Percentiles rank a stretch among this genome's conserved stretches.
Evolutionary conservation across 2,113 vertebrate species (phyloP).

Genomic region (Grammomys surdaster): DNA sequence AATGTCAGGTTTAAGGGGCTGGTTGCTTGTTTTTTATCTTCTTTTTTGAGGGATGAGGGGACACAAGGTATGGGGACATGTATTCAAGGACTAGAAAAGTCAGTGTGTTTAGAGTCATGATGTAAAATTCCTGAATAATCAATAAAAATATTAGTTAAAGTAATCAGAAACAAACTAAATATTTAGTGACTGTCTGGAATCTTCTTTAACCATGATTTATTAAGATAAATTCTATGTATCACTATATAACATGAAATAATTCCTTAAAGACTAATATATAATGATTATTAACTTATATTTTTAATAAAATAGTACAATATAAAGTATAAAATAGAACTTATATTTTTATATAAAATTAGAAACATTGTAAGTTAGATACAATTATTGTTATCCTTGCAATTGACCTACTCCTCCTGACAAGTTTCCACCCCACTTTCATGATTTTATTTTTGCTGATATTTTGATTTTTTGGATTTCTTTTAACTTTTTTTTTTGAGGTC

Average conservation of each 20-base stretch:
- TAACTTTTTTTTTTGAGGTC: background rate
- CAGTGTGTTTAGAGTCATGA: too few relatives aligned
- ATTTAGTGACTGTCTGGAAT: background rate
- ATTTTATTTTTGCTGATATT: background rate
- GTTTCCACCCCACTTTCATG: background rate
- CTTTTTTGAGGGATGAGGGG: too few relatives aligned
- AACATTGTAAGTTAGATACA: background rate
- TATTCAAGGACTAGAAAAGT: too few relatives aligned
- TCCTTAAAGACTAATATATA: background rate
- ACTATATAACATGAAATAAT: background rate
- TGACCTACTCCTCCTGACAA: background rate
- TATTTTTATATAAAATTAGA: background rate
- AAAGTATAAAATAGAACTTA: background rate
- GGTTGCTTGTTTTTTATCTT: too few relatives aligned
- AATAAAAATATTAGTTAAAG: too few relatives aligned
- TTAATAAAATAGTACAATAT: background rate
- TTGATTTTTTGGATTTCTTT: background rate
- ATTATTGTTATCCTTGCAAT: background rate
- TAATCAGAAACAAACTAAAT: background rate
- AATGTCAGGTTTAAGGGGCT: too few relatives aligned
- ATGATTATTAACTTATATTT: background rate
- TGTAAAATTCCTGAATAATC: too few relatives aligned
- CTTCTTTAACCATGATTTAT: background rate
- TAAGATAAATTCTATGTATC: background rate
- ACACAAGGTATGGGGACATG: too few relatives aligned